These are phyloP conservation scores for Teleogryllus oceanicus DNA, from an alignment of 2,888 invertebrate species.

Conservation along the genomic window DNA sequence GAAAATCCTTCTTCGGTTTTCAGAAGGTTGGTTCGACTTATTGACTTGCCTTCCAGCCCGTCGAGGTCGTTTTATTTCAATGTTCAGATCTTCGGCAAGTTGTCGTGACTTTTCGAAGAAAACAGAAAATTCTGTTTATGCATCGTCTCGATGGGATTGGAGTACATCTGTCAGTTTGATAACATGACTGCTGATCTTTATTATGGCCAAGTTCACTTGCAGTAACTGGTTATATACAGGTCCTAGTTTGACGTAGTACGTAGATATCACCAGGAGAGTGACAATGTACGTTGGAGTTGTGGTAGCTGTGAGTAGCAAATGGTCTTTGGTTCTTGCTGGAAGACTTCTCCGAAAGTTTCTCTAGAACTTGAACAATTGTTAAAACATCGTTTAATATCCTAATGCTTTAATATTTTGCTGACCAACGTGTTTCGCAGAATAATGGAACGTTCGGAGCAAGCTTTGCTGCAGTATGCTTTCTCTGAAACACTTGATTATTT, in stretches of 20 bases:
- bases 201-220: constrained; percentile 18
- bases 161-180: constrained; percentile 22
- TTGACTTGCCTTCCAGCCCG: not conserved
- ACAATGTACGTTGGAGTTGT: constrained; percentile 26
- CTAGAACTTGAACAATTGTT: not conserved
- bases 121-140: not conserved
- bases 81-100: not conserved
- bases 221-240: constrained; percentile 20
- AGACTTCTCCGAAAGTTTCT: not conserved
- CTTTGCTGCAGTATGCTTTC: not conserved
- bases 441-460: not conserved
- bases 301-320: constrained; percentile 4
- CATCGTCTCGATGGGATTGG: constrained; percentile 20
- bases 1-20: not conserved
- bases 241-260: constrained; percentile 21
- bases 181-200: constrained; percentile 9
- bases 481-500: constrained; percentile 3
- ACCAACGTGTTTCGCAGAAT: constrained; percentile 20
- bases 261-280: constrained; percentile 19
- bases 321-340: not conserved
- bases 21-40: not conserved
- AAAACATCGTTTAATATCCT: not conserved
- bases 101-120: constrained; percentile 20
- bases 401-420: not conserved
- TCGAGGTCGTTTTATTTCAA: constrained; percentile 1